These are phyloP conservation scores for Nemurella pictetii DNA, from an alignment of 2,888 invertebrate species.

Conservation along the genomic window DNA sequence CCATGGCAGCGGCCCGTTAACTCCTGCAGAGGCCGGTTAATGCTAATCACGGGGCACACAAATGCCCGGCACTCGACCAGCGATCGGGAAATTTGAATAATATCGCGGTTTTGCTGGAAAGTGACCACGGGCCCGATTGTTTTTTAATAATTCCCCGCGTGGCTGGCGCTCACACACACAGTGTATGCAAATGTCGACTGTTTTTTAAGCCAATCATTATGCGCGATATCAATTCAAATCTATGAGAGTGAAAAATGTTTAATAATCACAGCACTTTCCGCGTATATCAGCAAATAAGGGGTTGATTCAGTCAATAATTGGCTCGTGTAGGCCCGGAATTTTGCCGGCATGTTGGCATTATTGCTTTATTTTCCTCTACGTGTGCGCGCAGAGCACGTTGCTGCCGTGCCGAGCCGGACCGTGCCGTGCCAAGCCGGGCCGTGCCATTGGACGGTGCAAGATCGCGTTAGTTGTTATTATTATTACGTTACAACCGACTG, in stretches of 20 bases:
- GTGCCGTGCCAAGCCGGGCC: neutral
- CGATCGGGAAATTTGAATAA: neutral
- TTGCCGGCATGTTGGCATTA: neutral
- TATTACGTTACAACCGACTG: neutral
- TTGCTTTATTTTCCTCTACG: neutral
- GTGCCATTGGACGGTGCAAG: neutral
- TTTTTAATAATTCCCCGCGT: neutral
- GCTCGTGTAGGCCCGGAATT: neutral
- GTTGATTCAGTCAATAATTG: neutral
- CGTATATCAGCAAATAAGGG: neutral
- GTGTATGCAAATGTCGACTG: neutral
- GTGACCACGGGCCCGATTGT: neutral
- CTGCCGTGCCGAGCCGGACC: neutral
- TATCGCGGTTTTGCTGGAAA: neutral
- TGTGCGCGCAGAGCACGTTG: neutral
- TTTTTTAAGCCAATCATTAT: neutral
- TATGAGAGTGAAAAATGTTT: neutral
- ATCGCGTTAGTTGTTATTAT: neutral
- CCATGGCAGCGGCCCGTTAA: neutral
- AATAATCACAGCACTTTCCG: neutral
- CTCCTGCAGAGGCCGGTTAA: neutral
- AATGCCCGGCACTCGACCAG: neutral
- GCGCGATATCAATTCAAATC: neutral
- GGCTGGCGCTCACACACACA: no score
- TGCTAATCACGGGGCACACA: neutral